These are phyloP conservation scores for Megalurothrips usitatus DNA, from an alignment of 2,888 invertebrate species.

Conservation along the genomic window DNA sequence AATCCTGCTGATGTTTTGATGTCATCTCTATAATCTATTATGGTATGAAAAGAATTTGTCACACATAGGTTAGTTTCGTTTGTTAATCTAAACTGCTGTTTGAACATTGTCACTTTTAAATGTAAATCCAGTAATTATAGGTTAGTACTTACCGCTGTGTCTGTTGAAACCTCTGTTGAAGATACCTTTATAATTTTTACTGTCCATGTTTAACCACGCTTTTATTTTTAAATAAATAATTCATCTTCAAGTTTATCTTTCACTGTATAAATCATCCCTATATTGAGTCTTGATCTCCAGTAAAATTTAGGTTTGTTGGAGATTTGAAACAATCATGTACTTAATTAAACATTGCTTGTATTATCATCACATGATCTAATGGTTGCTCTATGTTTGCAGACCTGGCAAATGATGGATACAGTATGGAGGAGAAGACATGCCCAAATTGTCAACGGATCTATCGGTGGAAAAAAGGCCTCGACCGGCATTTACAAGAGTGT, in stretches of 20 bases:
- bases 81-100: background rate
- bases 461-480: slow-evolving; percentile 23
- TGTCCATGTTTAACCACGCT: background rate
- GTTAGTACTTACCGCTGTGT: background rate
- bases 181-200: background rate
- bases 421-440: slow-evolving; percentile 29
- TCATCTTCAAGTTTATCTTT: too few species aligned
- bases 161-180: background rate
- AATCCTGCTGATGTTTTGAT: background rate
- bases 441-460: slow-evolving; percentile 30
- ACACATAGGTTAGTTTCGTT: background rate
- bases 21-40: background rate
- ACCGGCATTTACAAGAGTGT: slow-evolving; percentile 44
- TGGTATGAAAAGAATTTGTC: background rate
- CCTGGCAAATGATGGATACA: background rate
- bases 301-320: background rate
- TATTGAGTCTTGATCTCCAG: background rate
- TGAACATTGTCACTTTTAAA: background rate
- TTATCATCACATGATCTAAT: too few species aligned
- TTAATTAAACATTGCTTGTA: background rate
- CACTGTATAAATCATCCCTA: background rate
- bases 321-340: background rate
- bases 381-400: slow-evolving; percentile 31
- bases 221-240: background rate
- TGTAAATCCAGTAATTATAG: too few species aligned